These are phyloP conservation scores for Himalopsyche tibetana DNA, from an alignment of 2,888 invertebrate genomes.

Conservation along the genomic window DNA sequence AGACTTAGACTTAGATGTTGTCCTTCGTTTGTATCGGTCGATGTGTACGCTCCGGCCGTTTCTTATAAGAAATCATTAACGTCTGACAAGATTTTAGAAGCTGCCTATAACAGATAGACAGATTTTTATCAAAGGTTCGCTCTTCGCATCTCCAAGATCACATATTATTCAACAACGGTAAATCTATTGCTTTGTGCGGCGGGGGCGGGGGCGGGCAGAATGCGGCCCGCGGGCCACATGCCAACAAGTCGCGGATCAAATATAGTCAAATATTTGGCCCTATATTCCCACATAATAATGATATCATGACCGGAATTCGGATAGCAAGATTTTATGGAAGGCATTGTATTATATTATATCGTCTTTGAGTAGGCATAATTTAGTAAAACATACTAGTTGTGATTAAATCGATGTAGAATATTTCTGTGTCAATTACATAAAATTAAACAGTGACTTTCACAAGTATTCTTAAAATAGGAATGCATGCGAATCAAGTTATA, in stretches of 20 bases:
- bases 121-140: slow-evolving; percentile 35
- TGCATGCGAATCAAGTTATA: no score
- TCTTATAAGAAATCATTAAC: slow-evolving; percentile 23
- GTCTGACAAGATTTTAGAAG: slow-evolving; percentile 34
- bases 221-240: slow-evolving; percentile 19
- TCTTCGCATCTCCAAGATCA: slow-evolving; percentile 10
- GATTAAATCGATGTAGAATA: no score
- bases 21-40: slow-evolving; percentile 12
- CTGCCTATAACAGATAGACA: slow-evolving; percentile 19
- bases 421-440: no score
- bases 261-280: no score
- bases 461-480: no score
- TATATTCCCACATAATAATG: no score
- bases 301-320: no score
- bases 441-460: no score
- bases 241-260: not conserved
- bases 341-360: no score
- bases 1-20: not conserved
- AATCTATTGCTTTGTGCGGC: not conserved
- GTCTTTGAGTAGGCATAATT: no score
- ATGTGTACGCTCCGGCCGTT: not conserved
- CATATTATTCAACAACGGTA: slow-evolving; percentile 35
- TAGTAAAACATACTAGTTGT: no score
- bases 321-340: no score
- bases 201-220: slow-evolving; percentile 22